phyloP scores from a whole-genome alignment of 2,797 vertebrate genomes.

The Erithacus rubecula region DNA sequence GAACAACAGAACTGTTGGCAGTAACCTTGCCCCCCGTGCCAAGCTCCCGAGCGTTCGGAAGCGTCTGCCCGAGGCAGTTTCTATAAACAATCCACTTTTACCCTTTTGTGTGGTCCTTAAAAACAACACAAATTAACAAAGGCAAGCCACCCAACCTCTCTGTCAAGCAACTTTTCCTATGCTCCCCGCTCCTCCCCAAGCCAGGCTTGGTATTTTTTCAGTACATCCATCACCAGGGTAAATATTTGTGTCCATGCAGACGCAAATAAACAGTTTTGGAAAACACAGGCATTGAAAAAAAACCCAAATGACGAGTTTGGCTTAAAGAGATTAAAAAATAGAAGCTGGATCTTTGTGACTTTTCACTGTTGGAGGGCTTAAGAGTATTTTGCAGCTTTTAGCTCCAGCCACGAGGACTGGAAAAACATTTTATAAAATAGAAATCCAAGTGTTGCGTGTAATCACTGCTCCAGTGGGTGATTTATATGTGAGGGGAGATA shows the following conservation, averaged over 20 bases:
- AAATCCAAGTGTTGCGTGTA: not conserved
- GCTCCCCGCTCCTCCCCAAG: not conserved
- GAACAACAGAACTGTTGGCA: slow-evolving; percentile 9
- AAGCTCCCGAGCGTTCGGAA: not conserved
- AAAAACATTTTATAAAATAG: not conserved
- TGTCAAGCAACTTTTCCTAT: not conserved
- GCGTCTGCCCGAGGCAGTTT: not conserved
- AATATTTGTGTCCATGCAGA: slow-evolving; percentile 47
- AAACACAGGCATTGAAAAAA: slow-evolving; percentile 4
- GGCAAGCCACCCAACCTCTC: not conserved
- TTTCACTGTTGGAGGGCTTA: slow-evolving; percentile 11
- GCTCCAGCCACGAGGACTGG: not conserved
- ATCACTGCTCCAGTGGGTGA: not conserved
- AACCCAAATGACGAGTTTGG: not conserved
- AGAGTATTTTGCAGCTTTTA: slow-evolving; percentile 9
- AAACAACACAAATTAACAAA: not conserved
- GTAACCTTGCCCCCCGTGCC: slow-evolving; percentile 29
- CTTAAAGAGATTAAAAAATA: slow-evolving; percentile 23
- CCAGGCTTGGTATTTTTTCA: slow-evolving; percentile 11
- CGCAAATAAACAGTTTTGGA: slow-evolving; percentile 24
- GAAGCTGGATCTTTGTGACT: not conserved
- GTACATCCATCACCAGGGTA: slow-evolving; percentile 1
- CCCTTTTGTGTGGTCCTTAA: slow-evolving; percentile 7
- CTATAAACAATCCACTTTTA: slow-evolving; percentile 38
- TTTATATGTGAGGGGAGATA: not conserved